Evolutionary conservation across 2,797 vertebrate genomes (phyloP).

Genomic region (Typhlichthys eigenmanni): DNA sequence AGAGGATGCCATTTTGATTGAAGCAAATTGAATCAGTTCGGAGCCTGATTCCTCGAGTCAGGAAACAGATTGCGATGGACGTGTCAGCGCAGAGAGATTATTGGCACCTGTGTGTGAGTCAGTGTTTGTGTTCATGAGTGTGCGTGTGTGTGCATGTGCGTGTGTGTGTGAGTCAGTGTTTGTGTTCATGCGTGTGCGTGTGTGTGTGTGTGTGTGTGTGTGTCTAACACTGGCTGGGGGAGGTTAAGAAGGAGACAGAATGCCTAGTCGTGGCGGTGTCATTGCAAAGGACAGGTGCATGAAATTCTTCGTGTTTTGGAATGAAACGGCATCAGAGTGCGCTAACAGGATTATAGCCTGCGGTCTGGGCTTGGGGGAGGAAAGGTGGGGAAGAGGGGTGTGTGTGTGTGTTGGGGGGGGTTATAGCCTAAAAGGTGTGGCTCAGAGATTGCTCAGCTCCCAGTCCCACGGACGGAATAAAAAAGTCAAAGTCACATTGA

Average conservation of each 20-base stretch:
- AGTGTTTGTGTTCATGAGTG: constrained; percentile 23
- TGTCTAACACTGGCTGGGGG: neutral
- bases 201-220: constrained; percentile 10
- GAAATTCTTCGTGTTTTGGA: constrained; percentile 21
- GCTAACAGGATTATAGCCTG: constrained; percentile 47
- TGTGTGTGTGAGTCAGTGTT: constrained; percentile 13
- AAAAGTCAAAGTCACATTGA: constrained; percentile 33
- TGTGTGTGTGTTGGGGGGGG: too few species aligned
- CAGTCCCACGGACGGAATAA: neutral
- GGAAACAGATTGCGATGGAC: constrained; percentile 45
- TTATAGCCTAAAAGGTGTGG: neutral
- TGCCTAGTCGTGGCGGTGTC: constrained; percentile 4
- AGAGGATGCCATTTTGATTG: constrained; percentile 64
- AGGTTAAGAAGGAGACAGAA: neutral
- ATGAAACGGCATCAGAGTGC: constrained; percentile 18
- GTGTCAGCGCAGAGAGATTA: constrained; percentile 46
- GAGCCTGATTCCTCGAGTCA: constrained; percentile 43
- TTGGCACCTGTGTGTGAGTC: constrained; percentile 34
- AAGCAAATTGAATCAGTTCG: constrained; percentile 65
- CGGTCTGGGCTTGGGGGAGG: neutral
- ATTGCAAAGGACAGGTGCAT: constrained; percentile 17
- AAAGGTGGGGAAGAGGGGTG: too few species aligned
- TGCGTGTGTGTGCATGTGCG: constrained; percentile 13
- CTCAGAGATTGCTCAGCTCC: constrained; percentile 7
- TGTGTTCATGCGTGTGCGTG: constrained; percentile 25